Base-by-base conservation (phyloP, 2,888 invertebrate species). In the Rhagium mordax region DNA sequence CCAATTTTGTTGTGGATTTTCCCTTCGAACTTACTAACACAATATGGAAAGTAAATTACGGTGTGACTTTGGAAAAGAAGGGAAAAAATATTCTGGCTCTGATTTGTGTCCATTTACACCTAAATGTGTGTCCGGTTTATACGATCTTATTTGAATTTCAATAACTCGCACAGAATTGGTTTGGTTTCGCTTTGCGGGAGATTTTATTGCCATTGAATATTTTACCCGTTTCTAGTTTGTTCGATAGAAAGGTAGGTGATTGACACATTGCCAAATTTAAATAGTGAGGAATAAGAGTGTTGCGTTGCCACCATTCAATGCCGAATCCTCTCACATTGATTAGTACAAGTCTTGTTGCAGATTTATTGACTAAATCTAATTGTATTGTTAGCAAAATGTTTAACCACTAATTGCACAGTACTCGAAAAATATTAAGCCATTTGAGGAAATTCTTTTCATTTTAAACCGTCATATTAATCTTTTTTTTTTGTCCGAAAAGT, bases 1-100 rank as follows among this genome's bases (percentile, higher is more conserved):
- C 79, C 80, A 81, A 81, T 81, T 81, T 81, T 79, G 73, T 78
- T 71, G 75, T 70, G 74, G 75, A 78, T 80, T 81, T 74, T 64
- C 71, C 66, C 33, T 51, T 41, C 68, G 62, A 67, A 74, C 69
- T 72, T 64, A 53, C 33, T 53, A 60, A 57, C 62, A 64, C 72
- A 74, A 75, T 74, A 72, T 72, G 70, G 62, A 67, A 74, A 76
- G 29, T 66, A 71, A 74, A 69, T 79, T 76, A 57, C 57, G 66
- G 53, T 48, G 5, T 16, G 65, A 24, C 60, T 21, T 16, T 20
- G 29, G 41, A 47, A 21, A 41, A n/a, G 15, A 33, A 21, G 57
- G 41, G 18, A 71, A 53, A 51, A 64, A 66, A 13, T 59, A 49
- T 16, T 10, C 29, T 10, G 29, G 65, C 33, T 65, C 8, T 65